Evolutionary conservation across 1,140 invertebrate genomes (phyloP), one percentile per base, ranked within the genome.

Genomic region (Ptiloglossa arizonensis): DNA sequence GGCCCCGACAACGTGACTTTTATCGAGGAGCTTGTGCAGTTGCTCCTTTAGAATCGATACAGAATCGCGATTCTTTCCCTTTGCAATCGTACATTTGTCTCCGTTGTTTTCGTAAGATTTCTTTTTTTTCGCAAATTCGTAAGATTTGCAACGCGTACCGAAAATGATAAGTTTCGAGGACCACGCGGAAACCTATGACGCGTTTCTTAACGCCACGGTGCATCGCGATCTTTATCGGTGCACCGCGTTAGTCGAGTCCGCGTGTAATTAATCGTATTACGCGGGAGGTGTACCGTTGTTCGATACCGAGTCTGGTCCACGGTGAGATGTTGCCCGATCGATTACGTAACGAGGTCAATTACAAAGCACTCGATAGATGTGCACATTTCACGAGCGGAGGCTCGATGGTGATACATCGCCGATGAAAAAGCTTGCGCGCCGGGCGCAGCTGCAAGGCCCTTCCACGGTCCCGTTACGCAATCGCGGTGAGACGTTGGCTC

Each of bases 311-410:
- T 22, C 22, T 19, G 24, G n/a, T 27, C 15, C 5, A 19, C 38
- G 41, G n/a, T n/a, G 27, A n/a, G 64, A 38, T 19, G 35, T 22
- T 27, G 35, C 4, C n/a, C 24, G 66, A 76, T 76, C 66, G 66
- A 70, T 76, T 76, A 41, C 32, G 41, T 70, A 77, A 77, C 15
- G 54, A 62, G 56, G 44, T 59, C 66, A 60, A 76, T 76, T 76
- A 77, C n/a, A 32, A 19, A 52, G 17, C 66, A 69, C 35, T 35
- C 35, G 35, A 35, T 8, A 8, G 9, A 35, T 8, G 35, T 35
- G 35, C 35, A 35, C 9, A 35, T 56, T 70, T 70, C 60, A 24
- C 54, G 5, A 8, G 9, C 2, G 32, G 56, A 3, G 38, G 38
- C 5, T 6, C 15, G 46, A 19, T 35, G 35, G 2, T 15, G 11